Base-by-base conservation (phyloP, 2,888 invertebrate species). In the Prosapia bicincta region DNA sequence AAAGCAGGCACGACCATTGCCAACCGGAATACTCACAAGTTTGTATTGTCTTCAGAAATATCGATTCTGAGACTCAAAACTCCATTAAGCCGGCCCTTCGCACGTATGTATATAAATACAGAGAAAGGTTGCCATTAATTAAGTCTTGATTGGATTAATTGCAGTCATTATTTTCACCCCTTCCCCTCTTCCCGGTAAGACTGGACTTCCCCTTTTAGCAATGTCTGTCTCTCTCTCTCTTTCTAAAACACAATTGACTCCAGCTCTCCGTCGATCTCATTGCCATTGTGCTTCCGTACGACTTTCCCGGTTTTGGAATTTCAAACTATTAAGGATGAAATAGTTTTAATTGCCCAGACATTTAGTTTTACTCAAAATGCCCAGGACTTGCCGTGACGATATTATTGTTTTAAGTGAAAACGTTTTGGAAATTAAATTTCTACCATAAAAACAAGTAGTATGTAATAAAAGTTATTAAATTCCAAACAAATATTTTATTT, bases 91-190 rank as follows among this genome's bases (percentile, higher is more conserved):
- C 72, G 66, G 24, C 66, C 72, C 72, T 65, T 38, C 70, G 25
- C 70, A 54, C 54, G 54, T 54, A 76, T 65, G 69, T 76, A 69
- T 76, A 72, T 76, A 85, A 85, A 85, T 85, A 85, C 85, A 85
- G 83, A 84, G 84, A 84, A 85, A 85, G 85, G 84, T 84, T 20
- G 84, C 84, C 86, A 86, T 86, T 85, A 85, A 86, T 86, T 86
- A 86, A 86, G 85, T 20, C 54, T 54, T 86, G 86, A 86, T 86
- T 86, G 86, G 86, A 86, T 86, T 86, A 86, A 86, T 86, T 85
- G 84, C 85, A 82, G 84, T 86, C 86, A 85, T 86, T 86, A 86
- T 86, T 86, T 85, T 83, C 54, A 54, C 54, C 54, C 54, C 54
- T 20, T 30, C 54, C 20, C 3, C 54, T 20, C 54, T 3, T 2